These are phyloP conservation scores for Heliothis virescens DNA, from an alignment of 1,140 invertebrate genomes.

Conservation along the genomic window DNA sequence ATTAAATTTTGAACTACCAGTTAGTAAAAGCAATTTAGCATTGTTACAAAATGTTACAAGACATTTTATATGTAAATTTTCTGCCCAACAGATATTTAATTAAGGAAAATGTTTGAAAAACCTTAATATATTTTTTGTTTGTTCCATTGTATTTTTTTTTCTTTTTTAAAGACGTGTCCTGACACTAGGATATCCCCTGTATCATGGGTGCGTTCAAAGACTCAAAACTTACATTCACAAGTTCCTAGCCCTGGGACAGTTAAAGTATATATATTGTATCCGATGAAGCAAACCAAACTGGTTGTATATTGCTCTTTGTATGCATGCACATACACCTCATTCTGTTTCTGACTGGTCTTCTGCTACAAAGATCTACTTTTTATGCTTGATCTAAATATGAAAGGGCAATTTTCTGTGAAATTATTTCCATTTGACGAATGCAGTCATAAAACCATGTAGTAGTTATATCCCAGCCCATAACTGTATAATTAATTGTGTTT, in stretches of 20 bases:
- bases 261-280: not conserved
- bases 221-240: not conserved
- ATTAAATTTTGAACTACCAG: too few relatives aligned
- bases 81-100: too few relatives aligned
- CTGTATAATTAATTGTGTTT: constrained; percentile 28
- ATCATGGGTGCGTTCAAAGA: not conserved
- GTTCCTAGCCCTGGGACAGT: not conserved
- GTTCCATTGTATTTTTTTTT: not conserved
- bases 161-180: not conserved
- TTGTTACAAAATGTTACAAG: too few relatives aligned
- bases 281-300: not conserved
- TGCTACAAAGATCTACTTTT: not conserved
- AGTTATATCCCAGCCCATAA: not conserved
- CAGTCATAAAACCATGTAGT: constrained; percentile 5
- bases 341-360: not conserved
- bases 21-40: too few relatives aligned
- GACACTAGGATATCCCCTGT: not conserved
- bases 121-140: not conserved
- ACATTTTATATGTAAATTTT: too few relatives aligned
- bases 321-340: not conserved
- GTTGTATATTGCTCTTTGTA: constrained; percentile 6
- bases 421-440: not conserved
- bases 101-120: too few relatives aligned
- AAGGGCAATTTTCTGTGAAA: not conserved
- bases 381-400: not conserved